Evolutionary conservation across 2,113 vertebrate genomes (phyloP).

Genomic region (Barnardius zonarius): DNA sequence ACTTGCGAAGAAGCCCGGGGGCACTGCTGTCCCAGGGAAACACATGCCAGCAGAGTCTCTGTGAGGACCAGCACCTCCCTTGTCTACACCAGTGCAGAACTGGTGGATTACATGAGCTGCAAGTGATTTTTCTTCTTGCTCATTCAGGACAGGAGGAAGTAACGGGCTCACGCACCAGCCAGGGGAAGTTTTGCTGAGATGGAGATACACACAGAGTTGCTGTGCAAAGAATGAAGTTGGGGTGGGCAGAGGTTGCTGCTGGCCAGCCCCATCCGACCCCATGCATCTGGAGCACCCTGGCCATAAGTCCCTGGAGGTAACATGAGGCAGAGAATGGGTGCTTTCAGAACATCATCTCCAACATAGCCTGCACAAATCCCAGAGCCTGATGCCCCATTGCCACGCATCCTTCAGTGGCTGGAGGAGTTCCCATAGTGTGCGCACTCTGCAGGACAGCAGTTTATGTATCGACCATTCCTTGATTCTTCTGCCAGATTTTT

Average conservation of each 20-base stretch:
- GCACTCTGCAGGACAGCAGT: fast-evolving
- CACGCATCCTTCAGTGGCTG: fast-evolving
- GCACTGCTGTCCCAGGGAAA: not conserved
- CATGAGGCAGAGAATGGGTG: not conserved
- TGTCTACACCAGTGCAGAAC: fast-evolving
- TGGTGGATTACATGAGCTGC: not conserved
- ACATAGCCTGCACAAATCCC: fast-evolving
- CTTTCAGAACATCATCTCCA: fast-evolving
- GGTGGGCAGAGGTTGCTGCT: not conserved
- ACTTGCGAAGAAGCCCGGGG: not conserved
- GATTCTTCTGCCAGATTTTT: not conserved
- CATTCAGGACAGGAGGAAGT: not conserved
- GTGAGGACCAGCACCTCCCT: not conserved
- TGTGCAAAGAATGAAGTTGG: fast-evolving
- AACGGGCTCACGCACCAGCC: fast-evolving
- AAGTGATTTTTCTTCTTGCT: fast-evolving
- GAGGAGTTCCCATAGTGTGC: not conserved
- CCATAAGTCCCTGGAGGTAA: not conserved
- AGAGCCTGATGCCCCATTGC: not conserved
- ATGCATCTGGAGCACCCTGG: fast-evolving
- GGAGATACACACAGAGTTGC: fast-evolving
- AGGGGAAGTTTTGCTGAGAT: not conserved
- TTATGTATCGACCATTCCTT: fast-evolving
- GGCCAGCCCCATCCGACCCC: not conserved
- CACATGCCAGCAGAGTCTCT: fast-evolving